Conservation (phyloP, 2,113 vertebrate genomes). For the Prionailurus viverrinus region DNA sequence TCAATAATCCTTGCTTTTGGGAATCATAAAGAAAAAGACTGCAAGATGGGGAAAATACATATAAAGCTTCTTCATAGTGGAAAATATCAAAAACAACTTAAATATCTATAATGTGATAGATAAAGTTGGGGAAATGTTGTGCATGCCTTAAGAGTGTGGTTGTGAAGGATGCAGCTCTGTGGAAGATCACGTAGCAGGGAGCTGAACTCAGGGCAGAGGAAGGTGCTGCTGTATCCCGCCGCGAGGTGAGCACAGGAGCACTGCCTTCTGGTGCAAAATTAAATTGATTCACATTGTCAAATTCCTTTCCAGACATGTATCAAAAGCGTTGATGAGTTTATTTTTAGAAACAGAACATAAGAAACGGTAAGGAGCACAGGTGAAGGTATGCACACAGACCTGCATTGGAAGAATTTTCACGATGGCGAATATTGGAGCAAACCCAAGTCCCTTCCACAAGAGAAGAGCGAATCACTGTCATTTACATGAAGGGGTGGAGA, state of each 20-base stretch:
- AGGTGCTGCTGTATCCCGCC: rapidly evolving
- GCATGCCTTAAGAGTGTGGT: neutral
- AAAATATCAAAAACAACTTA: neutral
- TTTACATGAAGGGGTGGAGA: neutral
- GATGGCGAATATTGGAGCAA: neutral
- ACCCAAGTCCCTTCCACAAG: neutral
- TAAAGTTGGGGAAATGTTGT: neutral
- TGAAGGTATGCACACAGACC: neutral
- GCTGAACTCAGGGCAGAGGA: neutral
- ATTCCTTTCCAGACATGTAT: neutral
- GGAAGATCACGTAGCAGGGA: neutral
- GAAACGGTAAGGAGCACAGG: neutral
- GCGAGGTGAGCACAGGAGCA: too few relatives aligned
- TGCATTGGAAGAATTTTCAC: neutral
- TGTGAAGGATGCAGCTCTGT: neutral
- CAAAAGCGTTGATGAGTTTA: neutral
- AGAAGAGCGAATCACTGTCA: neutral
- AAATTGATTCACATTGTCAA: neutral
- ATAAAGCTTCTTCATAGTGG: neutral
- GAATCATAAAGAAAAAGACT: neutral
- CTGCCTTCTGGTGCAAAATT: neutral
- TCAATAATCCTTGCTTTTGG: neutral
- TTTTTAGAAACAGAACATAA: neutral
- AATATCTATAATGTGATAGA: neutral
- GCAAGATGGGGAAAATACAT: neutral